These are phyloP conservation scores for Andrena hattorfiana DNA, from an alignment of 2,888 invertebrate genomes.

Conservation along the genomic window DNA sequence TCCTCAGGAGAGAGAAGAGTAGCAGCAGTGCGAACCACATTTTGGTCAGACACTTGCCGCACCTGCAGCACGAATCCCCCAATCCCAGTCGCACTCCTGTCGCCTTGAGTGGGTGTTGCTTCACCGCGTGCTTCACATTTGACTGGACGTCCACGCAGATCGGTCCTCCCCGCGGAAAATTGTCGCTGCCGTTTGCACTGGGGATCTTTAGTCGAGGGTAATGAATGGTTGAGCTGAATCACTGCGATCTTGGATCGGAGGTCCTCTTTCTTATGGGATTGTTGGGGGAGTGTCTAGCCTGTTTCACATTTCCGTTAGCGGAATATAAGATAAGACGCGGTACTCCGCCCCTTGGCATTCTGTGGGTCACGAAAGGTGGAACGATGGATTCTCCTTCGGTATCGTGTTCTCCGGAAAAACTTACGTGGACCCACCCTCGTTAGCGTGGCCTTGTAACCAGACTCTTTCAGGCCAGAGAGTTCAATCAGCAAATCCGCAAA, in stretches of 20 bases:
- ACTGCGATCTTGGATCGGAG: not conserved
- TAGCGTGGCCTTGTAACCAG: conserved; percentile 28
- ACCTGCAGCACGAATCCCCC: conserved; percentile 75
- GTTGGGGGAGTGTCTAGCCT: not conserved
- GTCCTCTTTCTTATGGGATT: not conserved
- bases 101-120: conserved; percentile 62
- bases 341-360: not conserved
- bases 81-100: conserved; percentile 66
- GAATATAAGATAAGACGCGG: not conserved
- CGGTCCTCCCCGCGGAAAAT: conserved; percentile 12
- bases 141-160: conserved; percentile 26
- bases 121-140: conserved; percentile 76
- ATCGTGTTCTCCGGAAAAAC: conserved; percentile 27
- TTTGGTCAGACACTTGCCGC: conserved; percentile 77
- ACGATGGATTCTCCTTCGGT: not conserved
- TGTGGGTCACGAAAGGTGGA: too few species aligned
- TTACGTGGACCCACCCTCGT: conserved; percentile 39
- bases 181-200: conserved; percentile 9
- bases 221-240: not conserved
- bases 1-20: conserved; percentile 74
- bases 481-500: conserved; percentile 51
- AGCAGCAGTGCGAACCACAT: conserved; percentile 81
- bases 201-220: not conserved
- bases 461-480: conserved; percentile 37
- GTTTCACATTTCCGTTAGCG: conserved; percentile 19